phyloP scores from a whole-genome alignment of 2,797 vertebrate genomes.

The Pseudomugil tenellus region DNA sequence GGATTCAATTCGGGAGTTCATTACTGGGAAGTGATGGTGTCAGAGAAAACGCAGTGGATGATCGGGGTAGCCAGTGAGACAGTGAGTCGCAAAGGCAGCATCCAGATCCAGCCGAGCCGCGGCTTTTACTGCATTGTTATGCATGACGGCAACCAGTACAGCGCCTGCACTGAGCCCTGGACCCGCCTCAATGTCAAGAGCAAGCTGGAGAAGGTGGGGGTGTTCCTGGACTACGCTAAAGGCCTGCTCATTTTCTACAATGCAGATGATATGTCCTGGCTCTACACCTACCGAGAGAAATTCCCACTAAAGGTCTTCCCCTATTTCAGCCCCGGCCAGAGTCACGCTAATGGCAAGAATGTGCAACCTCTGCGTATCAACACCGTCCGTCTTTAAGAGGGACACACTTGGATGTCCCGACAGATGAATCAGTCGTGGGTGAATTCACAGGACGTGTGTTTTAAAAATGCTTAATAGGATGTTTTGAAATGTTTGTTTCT shows the following conservation, averaged over 20 bases:
- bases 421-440: conserved; percentile 4
- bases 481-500: conserved; percentile 59
- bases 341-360: conserved; percentile 97
- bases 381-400: conserved; percentile 90
- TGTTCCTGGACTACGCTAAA: conserved; percentile 95
- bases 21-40: conserved; percentile 99
- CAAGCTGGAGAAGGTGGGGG: conserved; percentile 97
- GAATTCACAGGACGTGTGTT: conserved; percentile 27
- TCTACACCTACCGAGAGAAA: conserved; percentile 96
- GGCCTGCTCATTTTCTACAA: conserved; percentile 99
- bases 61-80: conserved; percentile 94
- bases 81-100: conserved; percentile 94
- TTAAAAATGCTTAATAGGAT: conserved; percentile 49
- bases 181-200: conserved; percentile 95
- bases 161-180: conserved; percentile 98
- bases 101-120: conserved; percentile 95
- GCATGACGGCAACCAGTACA: conserved; percentile 99
- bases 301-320: conserved; percentile 93
- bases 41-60: conserved; percentile 99
- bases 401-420: conserved; percentile 25
- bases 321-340: conserved; percentile 97
- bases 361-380: conserved; percentile 96
- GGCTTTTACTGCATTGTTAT: conserved; percentile 99
- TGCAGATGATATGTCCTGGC: conserved; percentile 98
- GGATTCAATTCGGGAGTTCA: conserved; percentile 90